Percentiles rank a stretch among this genome's conserved stretches.
Conservation (phyloP, 2,797 vertebrate species). For the Cuniculus paca region DNA sequence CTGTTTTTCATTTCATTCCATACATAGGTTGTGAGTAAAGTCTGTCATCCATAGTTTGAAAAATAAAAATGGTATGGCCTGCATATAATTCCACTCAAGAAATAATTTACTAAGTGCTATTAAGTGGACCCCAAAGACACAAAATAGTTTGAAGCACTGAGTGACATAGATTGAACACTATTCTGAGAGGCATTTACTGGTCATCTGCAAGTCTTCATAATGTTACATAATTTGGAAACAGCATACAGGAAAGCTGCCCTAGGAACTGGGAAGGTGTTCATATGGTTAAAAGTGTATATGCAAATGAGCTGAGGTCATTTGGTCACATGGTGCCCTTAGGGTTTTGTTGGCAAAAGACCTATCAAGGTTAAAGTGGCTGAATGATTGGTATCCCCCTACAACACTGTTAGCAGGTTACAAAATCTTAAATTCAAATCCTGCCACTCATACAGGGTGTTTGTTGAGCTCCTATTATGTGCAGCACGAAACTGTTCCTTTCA, state of each 20-base stretch:
- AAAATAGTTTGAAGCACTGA: not conserved
- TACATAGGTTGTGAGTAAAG: not conserved
- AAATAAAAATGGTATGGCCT: not conserved
- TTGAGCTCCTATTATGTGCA: not conserved
- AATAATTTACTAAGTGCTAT: not conserved
- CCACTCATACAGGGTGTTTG: not conserved
- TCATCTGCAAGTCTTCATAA: conserved; percentile 29
- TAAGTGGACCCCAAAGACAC: not conserved
- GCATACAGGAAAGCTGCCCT: not conserved
- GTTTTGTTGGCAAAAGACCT: not conserved
- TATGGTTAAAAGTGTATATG: not conserved
- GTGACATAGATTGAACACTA: not conserved
- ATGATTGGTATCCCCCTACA: not conserved
- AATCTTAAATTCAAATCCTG: not conserved
- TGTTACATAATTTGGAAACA: not conserved
- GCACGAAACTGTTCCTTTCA: not conserved
- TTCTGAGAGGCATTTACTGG: not conserved
- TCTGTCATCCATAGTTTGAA: not conserved
- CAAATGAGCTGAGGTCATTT: not conserved
- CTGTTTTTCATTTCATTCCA: not conserved
- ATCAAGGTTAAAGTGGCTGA: not conserved
- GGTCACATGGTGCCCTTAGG: not conserved
- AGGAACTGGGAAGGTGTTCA: not conserved
- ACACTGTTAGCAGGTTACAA: not conserved
- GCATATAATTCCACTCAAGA: not conserved